phyloP scores from a whole-genome alignment of 2,888 invertebrate genomes.

The Ectemnius lituratus region DNA sequence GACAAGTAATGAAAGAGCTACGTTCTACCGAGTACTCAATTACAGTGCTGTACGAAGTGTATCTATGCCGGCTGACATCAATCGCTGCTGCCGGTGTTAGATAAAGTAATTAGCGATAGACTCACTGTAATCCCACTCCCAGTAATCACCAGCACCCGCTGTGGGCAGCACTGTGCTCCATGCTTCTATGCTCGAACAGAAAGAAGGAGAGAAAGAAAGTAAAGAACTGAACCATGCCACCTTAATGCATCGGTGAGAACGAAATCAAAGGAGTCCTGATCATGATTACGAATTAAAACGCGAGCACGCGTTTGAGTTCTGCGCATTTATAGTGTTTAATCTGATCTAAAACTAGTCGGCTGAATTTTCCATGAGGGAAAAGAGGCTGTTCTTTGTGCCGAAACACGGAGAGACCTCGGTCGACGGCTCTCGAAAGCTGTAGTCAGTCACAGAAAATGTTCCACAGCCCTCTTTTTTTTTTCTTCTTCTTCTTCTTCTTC shows the following conservation, averaged over 20 bases:
- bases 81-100: conserved; percentile 39
- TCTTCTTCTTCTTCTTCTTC: too few relatives aligned
- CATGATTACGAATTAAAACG: neutral
- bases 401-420: too few relatives aligned
- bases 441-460: too few relatives aligned
- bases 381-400: too few relatives aligned
- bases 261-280: conserved; percentile 11
- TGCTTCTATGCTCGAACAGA: conserved; percentile 74
- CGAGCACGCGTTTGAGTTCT: too few relatives aligned
- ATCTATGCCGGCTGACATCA: conserved; percentile 34
- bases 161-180: conserved; percentile 77
- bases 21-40: conserved; percentile 48
- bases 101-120: conserved; percentile 61
- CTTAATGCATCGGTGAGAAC: conserved; percentile 15
- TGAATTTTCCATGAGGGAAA: too few relatives aligned
- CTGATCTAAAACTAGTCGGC: too few relatives aligned
- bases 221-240: conserved; percentile 68
- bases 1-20: conserved; percentile 33
- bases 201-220: conserved; percentile 67
- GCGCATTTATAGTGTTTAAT: too few relatives aligned
- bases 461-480: too few relatives aligned
- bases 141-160: conserved; percentile 76
- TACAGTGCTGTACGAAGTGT: conserved; percentile 44
- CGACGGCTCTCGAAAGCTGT: too few relatives aligned
- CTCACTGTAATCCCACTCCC: conserved; percentile 76